These are phyloP conservation scores for Lordiphosa andalusiaca DNA, from an alignment of 2,888 invertebrate genomes.

Conservation along the genomic window DNA sequence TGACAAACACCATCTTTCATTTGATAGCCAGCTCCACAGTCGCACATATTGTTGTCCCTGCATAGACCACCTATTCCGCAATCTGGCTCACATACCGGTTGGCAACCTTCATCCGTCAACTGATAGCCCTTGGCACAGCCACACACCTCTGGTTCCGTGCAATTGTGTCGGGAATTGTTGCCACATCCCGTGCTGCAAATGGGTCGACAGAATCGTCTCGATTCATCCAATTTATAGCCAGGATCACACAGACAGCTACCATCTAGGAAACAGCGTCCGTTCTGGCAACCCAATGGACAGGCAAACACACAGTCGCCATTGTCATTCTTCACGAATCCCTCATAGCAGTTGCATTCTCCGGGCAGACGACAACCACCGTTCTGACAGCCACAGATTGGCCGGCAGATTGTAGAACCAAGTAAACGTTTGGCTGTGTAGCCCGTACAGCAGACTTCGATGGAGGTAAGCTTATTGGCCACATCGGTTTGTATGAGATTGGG, in stretches of 20 bases:
- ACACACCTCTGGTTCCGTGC: constrained; percentile 79
- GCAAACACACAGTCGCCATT: constrained; percentile 77
- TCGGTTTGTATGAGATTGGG: constrained; percentile 64
- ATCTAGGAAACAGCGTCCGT: constrained; percentile 83
- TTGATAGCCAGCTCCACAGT: constrained; percentile 82
- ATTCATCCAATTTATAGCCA: constrained; percentile 82
- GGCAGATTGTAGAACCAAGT: constrained; percentile 57
- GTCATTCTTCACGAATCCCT: constrained; percentile 76
- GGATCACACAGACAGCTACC: constrained; percentile 85
- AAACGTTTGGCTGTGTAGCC: constrained; percentile 82
- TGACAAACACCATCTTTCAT: constrained; percentile 78
- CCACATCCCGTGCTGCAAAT: constrained; percentile 81
- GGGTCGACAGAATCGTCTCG: constrained; percentile 84
- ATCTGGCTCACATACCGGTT: constrained; percentile 74
- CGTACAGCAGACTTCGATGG: constrained; percentile 86
- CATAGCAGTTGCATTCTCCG: constrained; percentile 74
- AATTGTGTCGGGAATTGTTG: constrained; percentile 68
- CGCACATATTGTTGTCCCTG: constrained; percentile 83
- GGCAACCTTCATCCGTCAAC: constrained; percentile 72
- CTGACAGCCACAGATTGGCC: constrained; percentile 70
- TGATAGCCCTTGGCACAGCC: constrained; percentile 80
- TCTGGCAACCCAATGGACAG: constrained; percentile 82
- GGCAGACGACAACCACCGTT: constrained; percentile 75
- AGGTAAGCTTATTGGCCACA: constrained; percentile 82
- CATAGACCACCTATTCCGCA: constrained; percentile 82